Conservation (phyloP, 2,113 vertebrate species). For the Coryphaenoides rupestris region DNA sequence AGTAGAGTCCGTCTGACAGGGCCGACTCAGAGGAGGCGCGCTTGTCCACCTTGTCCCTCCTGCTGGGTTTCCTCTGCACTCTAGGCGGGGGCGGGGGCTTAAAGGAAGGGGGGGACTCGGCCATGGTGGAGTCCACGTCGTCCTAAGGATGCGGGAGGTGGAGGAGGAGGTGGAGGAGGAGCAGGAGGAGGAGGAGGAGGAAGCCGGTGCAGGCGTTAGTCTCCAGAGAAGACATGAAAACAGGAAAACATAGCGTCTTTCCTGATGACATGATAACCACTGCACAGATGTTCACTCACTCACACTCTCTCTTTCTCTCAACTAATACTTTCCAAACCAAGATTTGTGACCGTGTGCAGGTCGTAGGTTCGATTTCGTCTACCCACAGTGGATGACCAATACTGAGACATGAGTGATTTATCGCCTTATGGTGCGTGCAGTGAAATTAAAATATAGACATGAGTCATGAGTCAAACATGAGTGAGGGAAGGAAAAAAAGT, state of each 20-base stretch:
- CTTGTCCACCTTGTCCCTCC: slow-evolving; percentile 66
- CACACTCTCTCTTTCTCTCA: no score
- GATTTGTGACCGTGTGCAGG: not conserved
- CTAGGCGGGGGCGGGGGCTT: slow-evolving; percentile 78
- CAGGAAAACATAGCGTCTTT: not conserved
- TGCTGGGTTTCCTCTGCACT: slow-evolving; percentile 56
- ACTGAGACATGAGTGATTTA: no score
- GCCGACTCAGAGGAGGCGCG: slow-evolving; percentile 81
- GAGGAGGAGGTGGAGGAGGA: slow-evolving; percentile 41
- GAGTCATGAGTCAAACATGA: no score
- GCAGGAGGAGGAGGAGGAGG: slow-evolving; percentile 42
- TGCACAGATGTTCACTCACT: not conserved
- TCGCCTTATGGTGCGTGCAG: no score
- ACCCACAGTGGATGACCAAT: not conserved
- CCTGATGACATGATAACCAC: no score
- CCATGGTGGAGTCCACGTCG: slow-evolving; percentile 75
- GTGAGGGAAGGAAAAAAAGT: no score
- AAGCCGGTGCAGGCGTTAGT: slow-evolving; percentile 45
- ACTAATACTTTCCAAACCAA: slow-evolving; percentile 3
- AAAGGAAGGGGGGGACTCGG: slow-evolving; percentile 80
- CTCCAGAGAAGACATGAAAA: slow-evolving; percentile 12
- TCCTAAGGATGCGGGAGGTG: slow-evolving; percentile 73
- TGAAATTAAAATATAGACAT: no score
- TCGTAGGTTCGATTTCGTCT: slow-evolving; percentile 8
- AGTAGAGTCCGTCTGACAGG: slow-evolving; percentile 80